Conservation (phyloP, 1,140 invertebrate species). For the Cydia pomonella region DNA sequence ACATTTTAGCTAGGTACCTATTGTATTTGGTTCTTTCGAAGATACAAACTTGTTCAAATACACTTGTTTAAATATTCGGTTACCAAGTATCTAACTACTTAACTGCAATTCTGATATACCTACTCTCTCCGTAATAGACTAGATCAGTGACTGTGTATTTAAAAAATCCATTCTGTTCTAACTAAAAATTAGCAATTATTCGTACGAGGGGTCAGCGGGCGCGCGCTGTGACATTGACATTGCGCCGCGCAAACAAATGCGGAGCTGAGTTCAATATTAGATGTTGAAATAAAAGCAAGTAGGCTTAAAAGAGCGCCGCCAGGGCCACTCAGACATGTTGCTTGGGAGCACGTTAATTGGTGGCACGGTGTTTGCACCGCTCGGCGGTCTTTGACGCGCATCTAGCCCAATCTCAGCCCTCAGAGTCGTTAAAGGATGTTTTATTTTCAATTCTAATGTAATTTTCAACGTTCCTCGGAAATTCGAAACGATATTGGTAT, state of each 20-base stretch:
- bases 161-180: background rate
- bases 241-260: constrained; percentile 33
- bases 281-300: constrained; percentile 61
- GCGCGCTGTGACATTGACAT: constrained; percentile 11
- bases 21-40: too few relatives aligned
- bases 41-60: too few relatives aligned
- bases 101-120: too few relatives aligned
- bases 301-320: constrained; percentile 62
- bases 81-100: too few relatives aligned
- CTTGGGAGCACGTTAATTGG: constrained; percentile 71
- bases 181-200: background rate
- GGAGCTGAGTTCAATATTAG: constrained; percentile 51
- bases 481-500: background rate
- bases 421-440: background rate
- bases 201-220: background rate
- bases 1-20: too few relatives aligned
- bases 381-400: constrained; percentile 40
- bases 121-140: too few relatives aligned
- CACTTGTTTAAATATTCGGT: too few relatives aligned
- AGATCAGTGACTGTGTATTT: too few relatives aligned
- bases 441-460: background rate
- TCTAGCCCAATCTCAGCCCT: constrained; percentile 38
- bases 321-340: constrained; percentile 58
- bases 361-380: constrained; percentile 53
- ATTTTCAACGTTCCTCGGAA: background rate